Evolutionary conservation across 2,888 invertebrate species (phyloP).

Genomic region (Chorisops tibialis): DNA sequence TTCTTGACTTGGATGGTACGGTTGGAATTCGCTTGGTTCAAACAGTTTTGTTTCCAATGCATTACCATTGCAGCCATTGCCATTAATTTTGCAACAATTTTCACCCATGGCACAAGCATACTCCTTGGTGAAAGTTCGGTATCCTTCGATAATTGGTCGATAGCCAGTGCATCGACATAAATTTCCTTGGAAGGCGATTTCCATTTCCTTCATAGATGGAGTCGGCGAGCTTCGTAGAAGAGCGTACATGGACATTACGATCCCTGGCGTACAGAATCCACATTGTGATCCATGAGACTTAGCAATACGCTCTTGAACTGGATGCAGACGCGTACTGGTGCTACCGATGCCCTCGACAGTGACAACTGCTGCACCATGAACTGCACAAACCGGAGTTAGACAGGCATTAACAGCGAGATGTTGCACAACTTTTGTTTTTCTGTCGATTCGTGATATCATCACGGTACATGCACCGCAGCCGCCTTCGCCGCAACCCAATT

Average conservation of each 20-base stretch:
- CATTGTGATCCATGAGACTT: conserved; percentile 93
- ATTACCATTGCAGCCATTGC: conserved; percentile 36
- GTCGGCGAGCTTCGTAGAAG: conserved; percentile 69
- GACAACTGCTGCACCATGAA: conserved; percentile 86
- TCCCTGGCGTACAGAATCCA: conserved; percentile 93
- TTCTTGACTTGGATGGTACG: conserved; percentile 79
- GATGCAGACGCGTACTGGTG: conserved; percentile 72
- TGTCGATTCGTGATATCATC: conserved; percentile 76
- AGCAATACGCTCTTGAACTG: conserved; percentile 83
- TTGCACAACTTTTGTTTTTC: conserved; percentile 55
- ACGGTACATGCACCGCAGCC: conserved; percentile 96
- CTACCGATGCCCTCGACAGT: conserved; percentile 93
- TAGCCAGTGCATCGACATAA: conserved; percentile 94
- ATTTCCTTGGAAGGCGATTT: conserved; percentile 77
- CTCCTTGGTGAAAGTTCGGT: conserved; percentile 76
- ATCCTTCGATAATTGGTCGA: conserved; percentile 88
- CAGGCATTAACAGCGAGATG: conserved; percentile 88
- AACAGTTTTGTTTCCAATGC: conserved; percentile 54
- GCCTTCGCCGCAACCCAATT: conserved; percentile 90
- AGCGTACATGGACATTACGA: conserved; percentile 96
- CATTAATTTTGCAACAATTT: conserved; percentile 60
- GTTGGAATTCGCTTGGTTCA: conserved; percentile 61
- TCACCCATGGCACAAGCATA: conserved; percentile 63
- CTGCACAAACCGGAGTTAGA: conserved; percentile 77
- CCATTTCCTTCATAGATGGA: conserved; percentile 73